These are phyloP conservation scores for Pagetopsis macropterus DNA, from an alignment of 2,797 vertebrate genomes.

Conservation along the genomic window DNA sequence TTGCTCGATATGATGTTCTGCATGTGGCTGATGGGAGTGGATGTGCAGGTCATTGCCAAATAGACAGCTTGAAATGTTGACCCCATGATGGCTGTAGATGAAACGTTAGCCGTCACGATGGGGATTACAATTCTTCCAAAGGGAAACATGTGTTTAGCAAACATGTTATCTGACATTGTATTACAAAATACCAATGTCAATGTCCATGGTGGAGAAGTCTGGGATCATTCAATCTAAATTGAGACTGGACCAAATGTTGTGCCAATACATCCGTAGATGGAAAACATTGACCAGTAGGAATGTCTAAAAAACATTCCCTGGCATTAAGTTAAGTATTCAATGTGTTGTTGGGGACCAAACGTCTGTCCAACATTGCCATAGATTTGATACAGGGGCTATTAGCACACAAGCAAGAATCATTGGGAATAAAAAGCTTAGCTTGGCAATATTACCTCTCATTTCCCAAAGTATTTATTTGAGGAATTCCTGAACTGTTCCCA, in stretches of 20 bases:
- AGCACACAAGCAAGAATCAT: constrained; percentile 5
- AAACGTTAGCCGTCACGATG: not conserved
- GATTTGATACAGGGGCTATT: not conserved
- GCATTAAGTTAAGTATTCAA: too few species aligned
- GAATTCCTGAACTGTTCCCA: constrained; percentile 53
- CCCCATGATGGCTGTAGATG: not conserved
- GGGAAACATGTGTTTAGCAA: not conserved
- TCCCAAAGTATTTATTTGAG: constrained; percentile 38
- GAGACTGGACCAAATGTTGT: not conserved
- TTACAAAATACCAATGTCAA: not conserved
- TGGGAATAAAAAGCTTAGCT: constrained; percentile 27
- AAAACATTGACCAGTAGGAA: too few species aligned
- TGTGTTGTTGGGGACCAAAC: too few species aligned
- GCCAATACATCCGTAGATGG: not conserved
- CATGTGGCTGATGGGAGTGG: not conserved
- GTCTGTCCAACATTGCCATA: not conserved
- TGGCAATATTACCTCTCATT: constrained; percentile 55
- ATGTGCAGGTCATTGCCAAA: constrained; percentile 3
- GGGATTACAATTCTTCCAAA: not conserved
- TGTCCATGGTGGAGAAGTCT: not conserved
- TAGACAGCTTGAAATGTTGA: not conserved
- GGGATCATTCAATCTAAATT: not conserved
- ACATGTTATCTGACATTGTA: not conserved
- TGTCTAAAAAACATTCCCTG: too few species aligned
- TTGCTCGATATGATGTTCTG: constrained; percentile 3